Evolutionary conservation across 2,888 invertebrate species (phyloP).

Genomic region (Notodonta dromedarius): DNA sequence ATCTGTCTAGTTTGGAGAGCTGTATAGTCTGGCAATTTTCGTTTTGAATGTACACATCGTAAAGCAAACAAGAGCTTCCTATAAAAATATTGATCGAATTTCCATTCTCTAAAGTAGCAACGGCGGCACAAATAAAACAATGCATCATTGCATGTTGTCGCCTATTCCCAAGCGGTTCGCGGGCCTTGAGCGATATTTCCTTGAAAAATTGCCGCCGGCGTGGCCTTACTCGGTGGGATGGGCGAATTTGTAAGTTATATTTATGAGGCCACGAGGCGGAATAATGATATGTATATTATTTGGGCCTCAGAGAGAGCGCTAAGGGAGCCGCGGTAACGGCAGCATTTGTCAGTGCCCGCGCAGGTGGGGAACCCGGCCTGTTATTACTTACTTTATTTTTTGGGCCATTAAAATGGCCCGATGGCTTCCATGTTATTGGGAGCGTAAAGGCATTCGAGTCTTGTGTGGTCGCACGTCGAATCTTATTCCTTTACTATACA

Average conservation of each 20-base stretch:
- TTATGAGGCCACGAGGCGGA: slow-evolving; percentile 71
- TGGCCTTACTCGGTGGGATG: slow-evolving; percentile 48
- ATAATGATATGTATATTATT: slow-evolving; percentile 81
- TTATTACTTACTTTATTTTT: slow-evolving; percentile 76
- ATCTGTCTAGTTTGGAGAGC: too few relatives aligned
- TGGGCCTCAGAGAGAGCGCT: slow-evolving; percentile 60
- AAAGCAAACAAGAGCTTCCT: slow-evolving; percentile 17
- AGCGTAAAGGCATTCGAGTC: slow-evolving; percentile 34
- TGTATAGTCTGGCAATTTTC: too few relatives aligned
- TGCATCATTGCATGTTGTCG: slow-evolving; percentile 53
- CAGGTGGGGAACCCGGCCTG: slow-evolving; percentile 72
- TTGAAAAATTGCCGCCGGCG: slow-evolving; percentile 69
- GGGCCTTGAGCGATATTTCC: slow-evolving; percentile 56
- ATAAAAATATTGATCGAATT: slow-evolving; percentile 24
- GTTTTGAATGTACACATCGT: slow-evolving; percentile 6
- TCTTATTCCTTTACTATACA: too few relatives aligned
- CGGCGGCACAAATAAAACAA: slow-evolving; percentile 42
- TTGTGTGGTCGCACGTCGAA: slow-evolving; percentile 8
- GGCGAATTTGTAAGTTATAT: slow-evolving; percentile 76
- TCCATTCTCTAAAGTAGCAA: slow-evolving; percentile 30
- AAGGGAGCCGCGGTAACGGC: slow-evolving; percentile 57
- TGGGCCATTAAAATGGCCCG: slow-evolving; percentile 38
- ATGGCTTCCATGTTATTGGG: not conserved
- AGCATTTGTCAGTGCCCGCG: slow-evolving; percentile 76
- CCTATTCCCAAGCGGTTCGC: slow-evolving; percentile 43